Percentiles rank a stretch among this genome's conserved stretches.
These are phyloP conservation scores for Perccottus glenii DNA, from an alignment of 2,113 vertebrate species.

Conservation along the genomic window DNA sequence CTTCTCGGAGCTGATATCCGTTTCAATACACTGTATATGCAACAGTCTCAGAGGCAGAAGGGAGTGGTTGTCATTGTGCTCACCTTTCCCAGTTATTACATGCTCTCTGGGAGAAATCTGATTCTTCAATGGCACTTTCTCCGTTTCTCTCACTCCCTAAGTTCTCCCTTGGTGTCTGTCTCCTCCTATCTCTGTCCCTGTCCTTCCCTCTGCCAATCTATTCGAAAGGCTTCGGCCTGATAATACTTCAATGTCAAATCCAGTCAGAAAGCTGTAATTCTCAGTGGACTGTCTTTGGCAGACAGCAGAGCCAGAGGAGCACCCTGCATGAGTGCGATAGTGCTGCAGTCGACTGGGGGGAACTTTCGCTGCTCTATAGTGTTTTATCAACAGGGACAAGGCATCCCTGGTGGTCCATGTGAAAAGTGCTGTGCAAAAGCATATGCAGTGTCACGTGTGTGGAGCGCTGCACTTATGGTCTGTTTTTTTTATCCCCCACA, in stretches of 20 bases:
- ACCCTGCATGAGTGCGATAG: slow-evolving; percentile 56
- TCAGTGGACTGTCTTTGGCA: slow-evolving; percentile 43
- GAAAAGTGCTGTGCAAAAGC: slow-evolving; percentile 18
- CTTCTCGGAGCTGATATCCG: slow-evolving; percentile 37
- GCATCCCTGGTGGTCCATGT: slow-evolving; percentile 25
- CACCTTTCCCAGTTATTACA: slow-evolving; percentile 64
- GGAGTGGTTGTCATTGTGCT: slow-evolving; percentile 64
- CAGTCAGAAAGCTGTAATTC: slow-evolving; percentile 52
- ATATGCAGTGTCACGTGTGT: slow-evolving; percentile 11
- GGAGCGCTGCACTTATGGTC: background rate
- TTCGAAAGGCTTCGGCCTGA: slow-evolving; percentile 44
- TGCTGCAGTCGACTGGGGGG: slow-evolving; percentile 35
- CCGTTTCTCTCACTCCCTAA: slow-evolving; percentile 10
- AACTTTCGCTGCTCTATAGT: slow-evolving; percentile 23
- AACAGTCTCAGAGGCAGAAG: slow-evolving; percentile 20
- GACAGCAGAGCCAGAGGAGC: slow-evolving; percentile 29
- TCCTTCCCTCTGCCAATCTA: slow-evolving; percentile 30
- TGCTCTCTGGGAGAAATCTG: slow-evolving; percentile 46
- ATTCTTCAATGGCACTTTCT: slow-evolving; percentile 39
- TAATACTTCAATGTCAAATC: slow-evolving; percentile 67
- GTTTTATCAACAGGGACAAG: slow-evolving; percentile 36
- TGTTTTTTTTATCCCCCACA: background rate
- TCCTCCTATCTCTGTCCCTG: slow-evolving; percentile 33
- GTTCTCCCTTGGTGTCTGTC: slow-evolving; percentile 21
- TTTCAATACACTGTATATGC: slow-evolving; percentile 38